phyloP scores from a whole-genome alignment of 2,797 vertebrate genomes.

The Brachymystax lenok region DNA sequence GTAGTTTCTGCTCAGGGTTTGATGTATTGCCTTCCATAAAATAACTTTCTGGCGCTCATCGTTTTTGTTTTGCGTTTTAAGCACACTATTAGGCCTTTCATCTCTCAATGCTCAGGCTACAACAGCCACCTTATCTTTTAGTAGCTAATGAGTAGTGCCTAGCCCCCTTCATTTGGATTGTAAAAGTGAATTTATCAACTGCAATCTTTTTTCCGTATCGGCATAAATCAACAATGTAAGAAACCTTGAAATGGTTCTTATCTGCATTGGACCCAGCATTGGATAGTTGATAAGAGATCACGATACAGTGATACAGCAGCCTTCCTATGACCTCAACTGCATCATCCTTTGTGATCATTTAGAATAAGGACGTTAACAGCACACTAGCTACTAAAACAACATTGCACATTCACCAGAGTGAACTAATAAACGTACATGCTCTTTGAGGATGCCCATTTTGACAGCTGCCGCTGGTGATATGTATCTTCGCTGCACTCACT shows the following conservation, averaged over 20 bases:
- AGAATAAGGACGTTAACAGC: not conserved
- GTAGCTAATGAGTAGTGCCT: not conserved
- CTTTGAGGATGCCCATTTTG: constrained; percentile 19
- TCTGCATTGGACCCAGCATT: not conserved
- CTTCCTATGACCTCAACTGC: not conserved
- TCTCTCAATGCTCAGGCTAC: not conserved
- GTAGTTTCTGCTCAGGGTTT: not conserved
- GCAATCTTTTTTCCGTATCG: not conserved
- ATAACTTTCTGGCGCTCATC: not conserved
- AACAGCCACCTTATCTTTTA: not conserved
- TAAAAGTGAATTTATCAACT: not conserved
- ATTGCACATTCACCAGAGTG: not conserved
- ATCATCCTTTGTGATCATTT: not conserved
- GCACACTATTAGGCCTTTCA: not conserved
- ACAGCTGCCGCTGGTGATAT: constrained; percentile 3
- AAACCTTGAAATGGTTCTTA: not conserved
- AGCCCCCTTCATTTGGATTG: not conserved
- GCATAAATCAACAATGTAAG: not conserved
- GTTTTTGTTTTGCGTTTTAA: not conserved
- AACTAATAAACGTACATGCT: constrained; percentile 1
- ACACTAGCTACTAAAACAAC: not conserved
- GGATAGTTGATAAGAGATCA: not conserved
- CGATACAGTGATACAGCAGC: not conserved
- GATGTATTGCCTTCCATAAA: not conserved
- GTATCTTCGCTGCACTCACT: constrained; percentile 2